Evolutionary conservation across 1,140 invertebrate genomes (phyloP).

Genomic region (Cyclargus thomasi): DNA sequence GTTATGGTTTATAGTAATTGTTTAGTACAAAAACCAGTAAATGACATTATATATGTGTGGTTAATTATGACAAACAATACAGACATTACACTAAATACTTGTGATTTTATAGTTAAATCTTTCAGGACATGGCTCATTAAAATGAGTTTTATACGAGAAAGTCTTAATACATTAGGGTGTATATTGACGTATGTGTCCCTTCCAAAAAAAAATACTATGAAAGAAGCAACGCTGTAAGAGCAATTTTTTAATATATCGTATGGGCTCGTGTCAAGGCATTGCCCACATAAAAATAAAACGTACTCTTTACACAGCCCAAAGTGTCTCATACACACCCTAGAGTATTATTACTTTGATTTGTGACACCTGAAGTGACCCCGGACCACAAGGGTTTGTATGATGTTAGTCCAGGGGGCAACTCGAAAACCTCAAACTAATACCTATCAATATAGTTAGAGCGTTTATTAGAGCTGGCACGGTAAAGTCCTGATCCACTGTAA

Average conservation of each 20-base stretch:
- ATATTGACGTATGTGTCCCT: no score
- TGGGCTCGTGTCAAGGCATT: no score
- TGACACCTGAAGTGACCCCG: neutral
- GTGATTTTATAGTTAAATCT: neutral
- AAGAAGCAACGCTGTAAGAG: no score
- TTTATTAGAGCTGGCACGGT: constrained; percentile 83
- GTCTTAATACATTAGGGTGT: no score
- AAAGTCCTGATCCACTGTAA: constrained; percentile 84
- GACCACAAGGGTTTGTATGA: constrained; percentile 10
- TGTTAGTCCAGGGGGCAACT: constrained; percentile 47
- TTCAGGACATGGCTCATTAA: neutral
- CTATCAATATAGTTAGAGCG: constrained; percentile 84
- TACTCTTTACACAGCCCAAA: no score
- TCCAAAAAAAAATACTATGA: no score
- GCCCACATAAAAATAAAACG: no score
- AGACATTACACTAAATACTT: neutral
- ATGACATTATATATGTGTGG: neutral
- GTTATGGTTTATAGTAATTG: no score
- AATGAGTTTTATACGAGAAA: no score
- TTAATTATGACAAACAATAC: constrained; percentile 2
- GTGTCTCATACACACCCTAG: no score
- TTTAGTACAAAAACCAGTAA: neutral
- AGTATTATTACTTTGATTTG: no score
- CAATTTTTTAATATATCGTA: no score
- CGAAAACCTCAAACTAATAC: constrained; percentile 66